Base-by-base conservation (phyloP, 2,888 invertebrate species). In the Caenorhabditis macrosperma region DNA sequence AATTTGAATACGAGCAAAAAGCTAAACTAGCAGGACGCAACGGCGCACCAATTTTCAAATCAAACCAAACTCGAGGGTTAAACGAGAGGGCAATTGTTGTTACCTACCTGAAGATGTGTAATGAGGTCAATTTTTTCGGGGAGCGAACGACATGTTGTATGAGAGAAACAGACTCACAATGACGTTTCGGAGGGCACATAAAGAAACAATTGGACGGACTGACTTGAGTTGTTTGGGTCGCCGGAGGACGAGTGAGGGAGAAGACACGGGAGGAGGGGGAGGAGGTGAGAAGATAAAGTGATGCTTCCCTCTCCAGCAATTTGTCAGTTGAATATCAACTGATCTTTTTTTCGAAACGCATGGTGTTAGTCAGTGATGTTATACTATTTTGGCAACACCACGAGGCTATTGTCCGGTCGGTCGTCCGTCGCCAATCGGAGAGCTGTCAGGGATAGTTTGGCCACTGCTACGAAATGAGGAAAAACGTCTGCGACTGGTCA, bases 101-200 rank as follows among this genome's bases (percentile, higher is more conserved):
- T 64, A 74, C 74, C 74, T 74, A 74, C 74, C 74, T 74, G 74
- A 57, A 64, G 64, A 64, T 52, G 60, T 57, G 57, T 74, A 74
- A 74, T 74, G 74, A 74, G 74, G 74, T 74, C 74, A 74, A 74
- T 74, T 74, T 74, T 72, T 74, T 59, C 48, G 63, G 63, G 46
- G 38, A 64, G 17, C 50, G 69, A 69, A 69, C 72, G 74, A 74
- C 57, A 59, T 64, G 72, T 71, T 71, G 61, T 71, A 22, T 44
- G 35, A 30, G 30, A 68, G 54, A 69, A 61, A 72, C 38, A 74
- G 74, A 74, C 74, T 74, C 74, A 74, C 74, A 74, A 59, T 74
- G 74, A 64, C 74, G 64, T 74, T 74, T 74, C 74, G 64, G 74
- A 64, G 54, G 74, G 74, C 74, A 74, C 74, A 74, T 74, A 66